Conservation (phyloP, 2,888 invertebrate genomes). For the Carterocephalus palaemon region DNA sequence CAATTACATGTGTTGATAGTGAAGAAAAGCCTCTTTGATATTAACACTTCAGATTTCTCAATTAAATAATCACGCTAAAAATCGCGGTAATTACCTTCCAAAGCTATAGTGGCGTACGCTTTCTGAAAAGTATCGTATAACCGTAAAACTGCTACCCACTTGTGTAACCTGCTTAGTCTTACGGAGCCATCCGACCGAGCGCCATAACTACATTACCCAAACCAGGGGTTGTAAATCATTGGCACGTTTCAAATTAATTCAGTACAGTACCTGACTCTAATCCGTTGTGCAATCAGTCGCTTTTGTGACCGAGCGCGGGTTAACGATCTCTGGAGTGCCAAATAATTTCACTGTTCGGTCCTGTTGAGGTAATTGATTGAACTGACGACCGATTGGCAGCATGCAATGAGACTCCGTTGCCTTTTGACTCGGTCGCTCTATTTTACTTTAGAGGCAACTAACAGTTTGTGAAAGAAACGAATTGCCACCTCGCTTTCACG, state of each 20-base stretch:
- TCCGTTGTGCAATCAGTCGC: conserved; percentile 53
- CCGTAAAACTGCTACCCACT: conserved; percentile 52
- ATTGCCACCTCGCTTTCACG: too few relatives aligned
- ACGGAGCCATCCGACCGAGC: conserved; percentile 52
- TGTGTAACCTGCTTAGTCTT: too few relatives aligned
- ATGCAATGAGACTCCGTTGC: conserved; percentile 9
- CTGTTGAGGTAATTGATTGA: conserved; percentile 10
- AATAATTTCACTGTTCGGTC: conserved; percentile 24
- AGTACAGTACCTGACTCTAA: conserved; percentile 54
- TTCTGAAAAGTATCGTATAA: conserved; percentile 31
- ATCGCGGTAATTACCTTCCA: neutral
- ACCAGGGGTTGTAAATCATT: conserved; percentile 63
- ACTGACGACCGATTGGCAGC: conserved; percentile 2
- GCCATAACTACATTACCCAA: conserved; percentile 59
- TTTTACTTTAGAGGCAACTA: too few relatives aligned
- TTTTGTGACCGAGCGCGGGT: conserved; percentile 45
- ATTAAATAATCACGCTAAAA: neutral
- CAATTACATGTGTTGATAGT: too few relatives aligned
- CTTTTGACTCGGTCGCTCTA: neutral
- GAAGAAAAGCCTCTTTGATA: too few relatives aligned
- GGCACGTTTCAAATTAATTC: conserved; percentile 68
- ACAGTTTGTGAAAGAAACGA: neutral
- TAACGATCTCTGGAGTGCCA: conserved; percentile 32
- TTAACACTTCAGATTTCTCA: too few relatives aligned
- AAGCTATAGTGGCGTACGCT: too few relatives aligned